Evolutionary conservation across 1,140 invertebrate species (phyloP).

Genomic region (Plutomurus gul): DNA sequence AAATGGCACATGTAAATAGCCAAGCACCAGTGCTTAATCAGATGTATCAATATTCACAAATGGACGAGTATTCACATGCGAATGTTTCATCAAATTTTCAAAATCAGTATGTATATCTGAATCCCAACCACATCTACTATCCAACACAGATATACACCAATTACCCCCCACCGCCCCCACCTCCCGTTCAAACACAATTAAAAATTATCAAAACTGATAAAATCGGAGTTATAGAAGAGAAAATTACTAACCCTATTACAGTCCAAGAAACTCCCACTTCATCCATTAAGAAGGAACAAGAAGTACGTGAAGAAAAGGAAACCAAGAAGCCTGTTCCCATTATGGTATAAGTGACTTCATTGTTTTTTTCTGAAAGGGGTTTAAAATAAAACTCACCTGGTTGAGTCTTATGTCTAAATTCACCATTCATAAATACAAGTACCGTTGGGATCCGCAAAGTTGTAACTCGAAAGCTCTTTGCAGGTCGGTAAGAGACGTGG

Average conservation of each 20-base stretch:
- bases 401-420: conserved; percentile 27
- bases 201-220: background rate
- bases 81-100: too few relatives aligned
- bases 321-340: conserved; percentile 47
- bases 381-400: conserved; percentile 3
- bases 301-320: conserved; percentile 35
- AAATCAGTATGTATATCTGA: background rate
- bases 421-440: conserved; percentile 15
- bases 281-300: background rate
- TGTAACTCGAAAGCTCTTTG: conserved; percentile 53
- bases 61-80: too few relatives aligned
- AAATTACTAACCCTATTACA: background rate
- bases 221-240: background rate
- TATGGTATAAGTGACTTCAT: conserved; percentile 44
- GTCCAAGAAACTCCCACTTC: background rate
- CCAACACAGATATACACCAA: background rate
- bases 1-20: too few relatives aligned
- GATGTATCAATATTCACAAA: too few relatives aligned
- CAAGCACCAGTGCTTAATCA: too few relatives aligned
- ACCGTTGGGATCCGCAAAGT: conserved; percentile 10
- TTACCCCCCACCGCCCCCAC: conserved; percentile 20
- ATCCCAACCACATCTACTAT: background rate
- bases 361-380: conserved; percentile 35
- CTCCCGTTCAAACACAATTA: background rate
- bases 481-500: conserved; percentile 80